Base-by-base conservation (phyloP, 2,888 invertebrate genomes). In the Tetrapedia diversipes region DNA sequence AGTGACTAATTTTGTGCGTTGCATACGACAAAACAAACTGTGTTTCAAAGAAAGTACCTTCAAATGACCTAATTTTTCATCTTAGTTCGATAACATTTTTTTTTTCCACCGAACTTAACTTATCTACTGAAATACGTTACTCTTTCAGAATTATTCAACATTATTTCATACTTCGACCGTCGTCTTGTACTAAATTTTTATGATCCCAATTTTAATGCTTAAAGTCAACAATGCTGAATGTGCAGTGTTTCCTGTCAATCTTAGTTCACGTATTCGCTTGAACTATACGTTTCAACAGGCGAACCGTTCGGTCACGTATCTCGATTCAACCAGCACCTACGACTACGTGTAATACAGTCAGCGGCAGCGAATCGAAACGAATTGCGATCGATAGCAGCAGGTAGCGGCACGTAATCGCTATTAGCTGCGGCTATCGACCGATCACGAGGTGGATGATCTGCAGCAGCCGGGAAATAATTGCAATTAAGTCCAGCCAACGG, bases 381-480 rank as follows among this genome's bases (percentile, higher is more conserved):
- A 43, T 49, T 24, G 29, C 63, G 73, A 71, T 71, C 71, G 72
- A 70, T 70, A 43, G n/a, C 4, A 19, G 39, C 70, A 27, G 56
- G 24, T 32, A 32, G 51, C 4, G 29, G 43, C 14, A 56, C 24
- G 72, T 73, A 73, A 74, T 74, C 65, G 65, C 59, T 64, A 64
- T 72, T 72, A 72, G 65, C 73, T 14, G 53, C 27, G 73, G 53
- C 65, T 65, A 72, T 65, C 59, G 19, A 60, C 53, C 54, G 39
- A 63, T 65, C 59, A 39, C 29, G 73, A 54, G 45, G 59, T 24
- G 53, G 72, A 65, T 72, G 65, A 72, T 75, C 73, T 51, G 74
- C 54, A 71, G 51, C 72, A 24, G 47, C 8, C n/a, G 60, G 47
- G 66, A 66, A 72, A 54, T 75, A 73, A 73, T 75, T 73, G 66